Evolutionary conservation across 2,797 vertebrate species (phyloP), one percentile per base, ranked within the genome.

Genomic region (Glossophaga mutica): DNA sequence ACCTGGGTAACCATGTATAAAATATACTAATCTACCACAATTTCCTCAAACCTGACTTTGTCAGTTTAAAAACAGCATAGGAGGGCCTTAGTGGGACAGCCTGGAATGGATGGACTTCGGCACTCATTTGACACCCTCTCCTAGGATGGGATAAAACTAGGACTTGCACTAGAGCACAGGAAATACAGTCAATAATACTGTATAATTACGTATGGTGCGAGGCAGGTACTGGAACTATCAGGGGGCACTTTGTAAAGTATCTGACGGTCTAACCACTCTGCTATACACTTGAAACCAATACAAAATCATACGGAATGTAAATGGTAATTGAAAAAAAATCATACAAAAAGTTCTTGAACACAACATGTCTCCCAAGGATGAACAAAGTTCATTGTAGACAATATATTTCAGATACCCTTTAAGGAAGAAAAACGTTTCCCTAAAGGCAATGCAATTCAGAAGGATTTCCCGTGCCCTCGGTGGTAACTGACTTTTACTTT

Each of bases 351-450:
- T 14, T 94, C 55, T 87, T 5, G 18, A 96, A 67, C 26, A 71
- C 93, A 90, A 74, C 50, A 32, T 32, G 22, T 21, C 42, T 68
- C n/a, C 81, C 26, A 34, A 55, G 85, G 59, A 88, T 18, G 55
- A 92, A 42, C n/a, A 32, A 71, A 67, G 44, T 84, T 59, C 46
- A n/a, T 3, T 32, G 26, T 44, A 65, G 85, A 82, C 50, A 39
- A 87, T 57, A 15, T 39, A 71, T 48, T 87, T 92, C 83, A 78
- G 55, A 81, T 48, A 68, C 9, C 83, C 87, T 94, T 91, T 70
- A 48, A 85, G 37, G 55, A 90, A 84, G 85, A 94, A 87, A 94
- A 82, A 22, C 24, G 77, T 73, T 59, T 92, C 79, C 85, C 39
- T 84, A 57, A 76, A 67, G 73, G 85, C 78, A 82, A 67, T 52